Conservation (phyloP, 2,888 invertebrate species). For the Syritta pipiens region DNA sequence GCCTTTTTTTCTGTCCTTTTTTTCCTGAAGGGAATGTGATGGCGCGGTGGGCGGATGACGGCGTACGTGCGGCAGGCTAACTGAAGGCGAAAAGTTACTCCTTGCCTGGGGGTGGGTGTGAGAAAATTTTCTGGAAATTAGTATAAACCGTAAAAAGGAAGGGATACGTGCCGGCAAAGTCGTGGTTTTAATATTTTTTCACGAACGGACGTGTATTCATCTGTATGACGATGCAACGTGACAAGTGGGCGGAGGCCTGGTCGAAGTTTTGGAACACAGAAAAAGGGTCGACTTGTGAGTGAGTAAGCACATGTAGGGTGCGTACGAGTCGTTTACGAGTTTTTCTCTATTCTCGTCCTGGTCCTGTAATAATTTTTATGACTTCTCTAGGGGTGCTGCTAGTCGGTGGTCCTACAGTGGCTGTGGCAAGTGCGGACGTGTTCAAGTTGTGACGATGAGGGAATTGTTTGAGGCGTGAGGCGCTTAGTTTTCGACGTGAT, state of each 20-base stretch:
- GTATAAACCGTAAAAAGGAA: constrained; percentile 49
- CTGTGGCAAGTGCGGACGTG: neutral
- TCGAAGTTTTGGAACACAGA: neutral
- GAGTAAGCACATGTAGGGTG: neutral
- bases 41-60: neutral
- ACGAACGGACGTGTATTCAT: constrained; percentile 50
- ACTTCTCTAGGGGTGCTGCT: too few species aligned
- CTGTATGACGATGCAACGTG: constrained; percentile 54
- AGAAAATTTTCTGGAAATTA: constrained; percentile 60
- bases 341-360: constrained; percentile 7
- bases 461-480: too few species aligned
- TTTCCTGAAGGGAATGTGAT: neutral
- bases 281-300: neutral
- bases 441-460: too few species aligned
- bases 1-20: neutral
- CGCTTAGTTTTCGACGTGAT: too few species aligned
- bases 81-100: constrained; percentile 45
- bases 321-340: neutral
- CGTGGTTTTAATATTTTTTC: constrained; percentile 57
- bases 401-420: neutral
- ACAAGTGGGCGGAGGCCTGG: constrained; percentile 11
- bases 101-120: constrained; percentile 35
- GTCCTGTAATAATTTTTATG: constrained; percentile 22
- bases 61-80: neutral
- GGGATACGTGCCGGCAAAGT: constrained; percentile 50